Percentiles rank a stretch among this genome's conserved stretches.
phyloP scores from a whole-genome alignment of 2,888 invertebrate genomes.

The Perdita meconis region DNA sequence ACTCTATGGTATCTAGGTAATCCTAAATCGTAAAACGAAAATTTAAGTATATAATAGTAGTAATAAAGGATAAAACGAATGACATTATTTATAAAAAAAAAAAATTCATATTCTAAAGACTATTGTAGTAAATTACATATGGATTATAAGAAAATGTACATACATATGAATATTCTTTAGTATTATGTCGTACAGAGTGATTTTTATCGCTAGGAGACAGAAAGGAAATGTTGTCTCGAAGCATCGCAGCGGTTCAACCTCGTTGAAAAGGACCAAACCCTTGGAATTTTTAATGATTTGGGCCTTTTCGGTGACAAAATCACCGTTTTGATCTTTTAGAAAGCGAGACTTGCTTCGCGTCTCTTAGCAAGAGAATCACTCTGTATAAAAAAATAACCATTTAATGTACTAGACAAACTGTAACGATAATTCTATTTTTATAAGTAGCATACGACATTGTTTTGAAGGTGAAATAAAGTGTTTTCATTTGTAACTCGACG shows the following conservation, averaged over 20 bases:
- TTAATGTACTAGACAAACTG: slow-evolving; percentile 51
- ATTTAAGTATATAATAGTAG: neutral
- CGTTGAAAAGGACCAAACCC: too few relatives aligned
- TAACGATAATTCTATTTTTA: slow-evolving; percentile 66
- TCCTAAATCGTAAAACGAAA: slow-evolving; percentile 25
- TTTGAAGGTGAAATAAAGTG: slow-evolving; percentile 66
- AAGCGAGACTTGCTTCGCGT: too few relatives aligned
- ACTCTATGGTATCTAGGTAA: neutral
- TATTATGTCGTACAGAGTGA: too few relatives aligned
- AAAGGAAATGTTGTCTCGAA: too few relatives aligned
- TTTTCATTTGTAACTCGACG: slow-evolving; percentile 55
- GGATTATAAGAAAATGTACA: slow-evolving; percentile 39
- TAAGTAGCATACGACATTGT: slow-evolving; percentile 58
- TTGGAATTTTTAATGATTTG: too few relatives aligned
- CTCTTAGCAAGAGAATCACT: too few relatives aligned
- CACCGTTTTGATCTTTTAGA: too few relatives aligned
- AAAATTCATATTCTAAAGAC: slow-evolving; percentile 19
- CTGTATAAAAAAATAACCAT: slow-evolving; percentile 29
- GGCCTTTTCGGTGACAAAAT: too few relatives aligned
- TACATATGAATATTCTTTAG: slow-evolving; percentile 35
- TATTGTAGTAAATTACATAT: slow-evolving; percentile 13
- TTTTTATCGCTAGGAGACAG: too few relatives aligned
- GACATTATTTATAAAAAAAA: slow-evolving; percentile 43
- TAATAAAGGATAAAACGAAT: neutral
- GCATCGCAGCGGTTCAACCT: too few relatives aligned